Evolutionary conservation across 2,113 vertebrate genomes (phyloP).

Genomic region (Toxostoma redivivum): DNA sequence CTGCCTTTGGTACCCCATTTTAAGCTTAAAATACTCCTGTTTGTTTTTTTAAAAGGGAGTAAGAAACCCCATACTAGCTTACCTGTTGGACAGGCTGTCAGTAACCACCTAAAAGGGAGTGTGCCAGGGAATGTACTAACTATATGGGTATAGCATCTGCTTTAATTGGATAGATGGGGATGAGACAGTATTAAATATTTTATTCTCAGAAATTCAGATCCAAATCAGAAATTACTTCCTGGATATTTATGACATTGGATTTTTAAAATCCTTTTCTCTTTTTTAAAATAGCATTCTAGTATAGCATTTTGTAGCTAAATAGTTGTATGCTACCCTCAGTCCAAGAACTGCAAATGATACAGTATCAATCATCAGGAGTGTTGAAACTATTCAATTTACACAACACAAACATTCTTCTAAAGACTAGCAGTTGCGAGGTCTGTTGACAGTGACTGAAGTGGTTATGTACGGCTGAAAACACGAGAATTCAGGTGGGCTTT

Average conservation of each 20-base stretch:
- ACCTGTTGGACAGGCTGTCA: not conserved
- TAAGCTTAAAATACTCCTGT: not conserved
- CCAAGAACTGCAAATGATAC: not conserved
- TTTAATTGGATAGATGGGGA: not conserved
- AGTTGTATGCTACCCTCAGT: not conserved
- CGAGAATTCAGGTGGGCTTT: not conserved
- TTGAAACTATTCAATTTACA: not conserved
- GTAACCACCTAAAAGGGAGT: not conserved
- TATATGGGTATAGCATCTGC: not conserved
- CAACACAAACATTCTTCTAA: not conserved
- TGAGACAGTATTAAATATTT: not conserved
- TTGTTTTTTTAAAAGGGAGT: not conserved
- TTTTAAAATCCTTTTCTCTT: not conserved
- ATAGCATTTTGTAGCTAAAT: not conserved
- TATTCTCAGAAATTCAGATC: not conserved
- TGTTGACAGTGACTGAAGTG: not conserved
- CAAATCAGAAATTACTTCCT: not conserved
- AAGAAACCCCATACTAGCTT: not conserved
- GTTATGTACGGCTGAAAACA: not conserved
- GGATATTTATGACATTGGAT: not conserved
- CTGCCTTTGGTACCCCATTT: not conserved
- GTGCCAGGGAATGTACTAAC: not conserved
- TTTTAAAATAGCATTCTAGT: not conserved
- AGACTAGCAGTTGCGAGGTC: not conserved
- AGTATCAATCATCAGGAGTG: accelerated